Conservation (phyloP, 1,140 invertebrate genomes). For the Bombus polaris region DNA sequence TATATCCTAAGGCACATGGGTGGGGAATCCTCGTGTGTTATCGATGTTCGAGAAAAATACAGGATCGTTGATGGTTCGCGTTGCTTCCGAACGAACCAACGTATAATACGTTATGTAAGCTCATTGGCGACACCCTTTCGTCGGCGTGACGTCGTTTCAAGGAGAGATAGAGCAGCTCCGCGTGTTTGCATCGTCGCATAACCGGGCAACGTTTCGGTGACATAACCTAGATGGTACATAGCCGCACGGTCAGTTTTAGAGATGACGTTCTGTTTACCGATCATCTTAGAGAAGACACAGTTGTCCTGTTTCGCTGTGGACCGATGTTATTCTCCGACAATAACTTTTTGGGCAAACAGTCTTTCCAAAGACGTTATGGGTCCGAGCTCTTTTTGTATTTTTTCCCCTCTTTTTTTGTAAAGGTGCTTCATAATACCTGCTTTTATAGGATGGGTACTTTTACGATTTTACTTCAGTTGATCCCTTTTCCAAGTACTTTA, state of each 20-base stretch:
- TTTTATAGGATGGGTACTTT: no score
- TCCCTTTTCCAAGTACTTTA: no score
- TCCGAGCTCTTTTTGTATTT: no score
- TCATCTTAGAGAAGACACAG: background rate
- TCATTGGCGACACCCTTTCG: background rate
- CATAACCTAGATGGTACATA: conserved; percentile 3
- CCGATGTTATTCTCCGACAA: background rate
- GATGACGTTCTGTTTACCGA: background rate
- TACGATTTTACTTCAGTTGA: no score
- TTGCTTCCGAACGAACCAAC: background rate
- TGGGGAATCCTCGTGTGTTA: background rate
- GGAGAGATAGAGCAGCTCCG: conserved; percentile 7
- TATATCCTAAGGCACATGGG: background rate
- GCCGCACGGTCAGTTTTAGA: background rate
- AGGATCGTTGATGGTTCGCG: background rate
- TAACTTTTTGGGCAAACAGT: background rate
- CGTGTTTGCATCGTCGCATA: conserved; percentile 1
- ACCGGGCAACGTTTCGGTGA: conserved; percentile 10
- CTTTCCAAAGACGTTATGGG: no score
- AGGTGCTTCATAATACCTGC: no score
- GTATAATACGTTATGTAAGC: conserved; percentile 8
- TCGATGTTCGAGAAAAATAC: conserved; percentile 11
- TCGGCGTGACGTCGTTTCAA: background rate
- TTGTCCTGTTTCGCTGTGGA: background rate
- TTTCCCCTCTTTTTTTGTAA: background rate